Percentiles rank a stretch among this genome's conserved stretches.
Conservation (phyloP, 2,113 vertebrate genomes). For the Xenopus laevis region DNA sequence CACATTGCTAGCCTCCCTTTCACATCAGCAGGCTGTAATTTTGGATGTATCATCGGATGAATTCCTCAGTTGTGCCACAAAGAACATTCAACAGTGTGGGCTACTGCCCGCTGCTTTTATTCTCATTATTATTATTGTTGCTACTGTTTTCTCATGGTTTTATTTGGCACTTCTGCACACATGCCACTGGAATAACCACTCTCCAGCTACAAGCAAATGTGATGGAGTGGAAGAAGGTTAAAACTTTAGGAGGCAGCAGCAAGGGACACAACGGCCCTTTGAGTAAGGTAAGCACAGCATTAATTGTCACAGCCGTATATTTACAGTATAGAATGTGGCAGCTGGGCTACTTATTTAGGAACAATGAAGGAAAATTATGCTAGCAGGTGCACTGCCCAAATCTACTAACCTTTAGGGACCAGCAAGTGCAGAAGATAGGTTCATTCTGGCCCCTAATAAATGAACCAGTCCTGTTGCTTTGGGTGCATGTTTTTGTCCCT, state of each 20-base stretch:
- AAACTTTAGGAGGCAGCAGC: slow-evolving; percentile 45
- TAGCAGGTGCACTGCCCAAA: no score
- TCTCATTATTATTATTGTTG: not conserved
- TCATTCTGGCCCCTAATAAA: no score
- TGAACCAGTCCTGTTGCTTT: no score
- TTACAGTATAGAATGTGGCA: not conserved
- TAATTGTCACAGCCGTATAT: not conserved
- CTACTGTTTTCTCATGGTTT: slow-evolving; percentile 25
- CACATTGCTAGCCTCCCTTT: slow-evolving; percentile 40
- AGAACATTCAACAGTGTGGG: slow-evolving; percentile 39
- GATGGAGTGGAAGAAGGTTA: slow-evolving; percentile 58
- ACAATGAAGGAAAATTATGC: no score
- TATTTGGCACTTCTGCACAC: slow-evolving; percentile 25
- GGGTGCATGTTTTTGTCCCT: no score
- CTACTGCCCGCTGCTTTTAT: not conserved
- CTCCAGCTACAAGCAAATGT: slow-evolving; percentile 26
- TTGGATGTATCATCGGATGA: slow-evolving; percentile 48
- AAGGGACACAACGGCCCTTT: slow-evolving; percentile 54
- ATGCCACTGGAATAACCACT: slow-evolving; percentile 35
- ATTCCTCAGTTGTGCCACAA: slow-evolving; percentile 6
- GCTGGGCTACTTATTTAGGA: not conserved
- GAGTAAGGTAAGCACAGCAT: slow-evolving; percentile 55
- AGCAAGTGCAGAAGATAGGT: no score
- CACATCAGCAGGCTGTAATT: slow-evolving; percentile 24
- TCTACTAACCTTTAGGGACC: no score